Percentiles rank a stretch among this genome's conserved stretches.
These are phyloP conservation scores for Phrynosoma platyrhinos DNA, from an alignment of 2,113 vertebrate genomes.

Conservation along the genomic window DNA sequence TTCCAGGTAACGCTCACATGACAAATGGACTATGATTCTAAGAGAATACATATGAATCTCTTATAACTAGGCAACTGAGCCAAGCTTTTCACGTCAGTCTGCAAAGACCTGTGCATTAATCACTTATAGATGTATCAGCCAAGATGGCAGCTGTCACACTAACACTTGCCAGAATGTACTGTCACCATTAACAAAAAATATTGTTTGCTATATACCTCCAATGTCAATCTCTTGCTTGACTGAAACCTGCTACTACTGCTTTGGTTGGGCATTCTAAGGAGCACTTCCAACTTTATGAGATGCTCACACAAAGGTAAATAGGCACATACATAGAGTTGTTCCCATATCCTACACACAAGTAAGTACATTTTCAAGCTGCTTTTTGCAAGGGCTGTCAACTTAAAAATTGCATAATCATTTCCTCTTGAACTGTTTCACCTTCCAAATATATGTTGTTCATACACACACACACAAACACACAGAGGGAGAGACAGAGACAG, in stretches of 20 bases:
- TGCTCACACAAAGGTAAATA: background rate
- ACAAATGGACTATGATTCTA: slow-evolving; percentile 8
- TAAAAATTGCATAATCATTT: background rate
- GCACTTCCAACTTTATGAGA: background rate
- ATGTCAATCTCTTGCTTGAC: background rate
- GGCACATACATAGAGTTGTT: background rate
- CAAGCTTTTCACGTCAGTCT: slow-evolving; percentile 2
- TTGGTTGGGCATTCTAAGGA: background rate
- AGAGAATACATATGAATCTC: slow-evolving; percentile 22
- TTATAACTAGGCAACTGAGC: background rate
- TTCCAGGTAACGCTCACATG: background rate
- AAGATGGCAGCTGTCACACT: slow-evolving; percentile 6
- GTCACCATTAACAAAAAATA: background rate
- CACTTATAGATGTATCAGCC: background rate
- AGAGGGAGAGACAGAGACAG: background rate
- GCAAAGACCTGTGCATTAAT: background rate
- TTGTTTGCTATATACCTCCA: background rate
- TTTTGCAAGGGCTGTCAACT: background rate
- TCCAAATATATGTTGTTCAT: background rate
- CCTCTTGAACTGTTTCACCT: background rate
- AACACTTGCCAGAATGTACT: slow-evolving; percentile 8
- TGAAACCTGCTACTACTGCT: background rate
- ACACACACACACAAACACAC: background rate
- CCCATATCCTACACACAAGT: background rate
- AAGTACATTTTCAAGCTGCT: background rate